phyloP scores from a whole-genome alignment of 1,140 invertebrate genomes.

The Lepidotrigona ventralis region DNA sequence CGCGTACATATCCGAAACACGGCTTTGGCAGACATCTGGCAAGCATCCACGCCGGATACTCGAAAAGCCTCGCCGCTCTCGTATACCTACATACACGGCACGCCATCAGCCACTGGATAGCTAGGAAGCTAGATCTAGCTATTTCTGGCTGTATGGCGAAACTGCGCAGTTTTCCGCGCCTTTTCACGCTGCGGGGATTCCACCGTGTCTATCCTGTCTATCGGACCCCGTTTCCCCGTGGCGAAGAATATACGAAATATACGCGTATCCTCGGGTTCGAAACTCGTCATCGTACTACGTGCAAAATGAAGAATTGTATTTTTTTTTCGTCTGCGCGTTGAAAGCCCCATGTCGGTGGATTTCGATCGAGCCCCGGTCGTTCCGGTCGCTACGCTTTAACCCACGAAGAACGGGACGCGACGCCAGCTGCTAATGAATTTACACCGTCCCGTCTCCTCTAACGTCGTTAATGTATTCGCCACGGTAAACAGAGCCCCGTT shows the following conservation, averaged over 20 bases:
- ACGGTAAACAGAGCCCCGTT: constrained; percentile 26
- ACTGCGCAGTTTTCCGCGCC: constrained; percentile 44
- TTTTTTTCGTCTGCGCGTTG: not conserved
- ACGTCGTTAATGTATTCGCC: constrained; percentile 27
- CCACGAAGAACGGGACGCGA: constrained; percentile 30
- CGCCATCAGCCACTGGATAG: constrained; percentile 21
- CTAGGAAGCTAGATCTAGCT: constrained; percentile 52
- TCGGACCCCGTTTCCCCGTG: too few relatives aligned
- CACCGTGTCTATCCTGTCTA: not conserved
- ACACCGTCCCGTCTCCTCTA: constrained; percentile 28
- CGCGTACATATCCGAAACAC: constrained; percentile 53
- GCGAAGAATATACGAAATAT: not conserved
- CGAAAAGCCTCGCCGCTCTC: constrained; percentile 45
- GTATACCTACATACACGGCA: constrained; percentile 42
- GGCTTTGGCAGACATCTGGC: constrained; percentile 65
- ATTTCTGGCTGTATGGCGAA: constrained; percentile 51
- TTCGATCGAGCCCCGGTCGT: not conserved
- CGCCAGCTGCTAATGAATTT: constrained; percentile 41
- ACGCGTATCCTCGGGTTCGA: not conserved
- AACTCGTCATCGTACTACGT: not conserved
- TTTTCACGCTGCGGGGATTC: not conserved
- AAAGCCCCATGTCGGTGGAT: not conserved
- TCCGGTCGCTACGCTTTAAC: constrained; percentile 28
- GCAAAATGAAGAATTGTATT: not conserved
- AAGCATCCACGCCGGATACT: constrained; percentile 65